These are phyloP conservation scores for Dryobota labecula DNA, from an alignment of 2,888 invertebrate genomes.

Conservation along the genomic window DNA sequence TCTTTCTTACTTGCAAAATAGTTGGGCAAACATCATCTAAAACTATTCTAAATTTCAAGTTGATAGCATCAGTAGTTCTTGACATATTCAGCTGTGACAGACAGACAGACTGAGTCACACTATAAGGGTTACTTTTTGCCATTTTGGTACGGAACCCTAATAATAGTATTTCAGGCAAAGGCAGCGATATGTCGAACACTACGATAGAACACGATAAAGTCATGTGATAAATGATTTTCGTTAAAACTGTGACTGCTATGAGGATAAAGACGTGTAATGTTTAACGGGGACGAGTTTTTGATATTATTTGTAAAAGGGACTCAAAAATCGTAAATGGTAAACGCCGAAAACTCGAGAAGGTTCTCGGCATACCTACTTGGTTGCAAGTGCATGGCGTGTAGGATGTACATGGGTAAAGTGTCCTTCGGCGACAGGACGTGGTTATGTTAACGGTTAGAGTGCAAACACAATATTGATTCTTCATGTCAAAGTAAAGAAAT, in stretches of 20 bases:
- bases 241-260: neutral
- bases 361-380: constrained; percentile 6
- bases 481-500: constrained; percentile 32
- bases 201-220: neutral
- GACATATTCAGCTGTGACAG: too few relatives aligned
- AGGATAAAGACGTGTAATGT: neutral
- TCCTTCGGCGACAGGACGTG: constrained; percentile 68
- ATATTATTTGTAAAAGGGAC: neutral
- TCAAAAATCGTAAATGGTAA: neutral
- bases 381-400: constrained; percentile 70
- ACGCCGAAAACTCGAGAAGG: neutral
- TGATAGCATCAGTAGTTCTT: too few relatives aligned
- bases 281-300: too few relatives aligned
- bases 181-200: neutral
- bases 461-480: constrained; percentile 65
- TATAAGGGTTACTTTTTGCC: too few relatives aligned
- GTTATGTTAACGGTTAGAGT: constrained; percentile 61
- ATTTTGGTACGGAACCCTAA: too few relatives aligned
- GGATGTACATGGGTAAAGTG: constrained; percentile 67
- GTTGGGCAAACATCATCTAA: too few relatives aligned
- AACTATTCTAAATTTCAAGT: too few relatives aligned
- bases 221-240: neutral
- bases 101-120: too few relatives aligned
- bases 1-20: too few relatives aligned
- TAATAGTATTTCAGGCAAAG: neutral